Base-by-base conservation (phyloP, 2,888 invertebrate genomes). In the Plutella xylostella region DNA sequence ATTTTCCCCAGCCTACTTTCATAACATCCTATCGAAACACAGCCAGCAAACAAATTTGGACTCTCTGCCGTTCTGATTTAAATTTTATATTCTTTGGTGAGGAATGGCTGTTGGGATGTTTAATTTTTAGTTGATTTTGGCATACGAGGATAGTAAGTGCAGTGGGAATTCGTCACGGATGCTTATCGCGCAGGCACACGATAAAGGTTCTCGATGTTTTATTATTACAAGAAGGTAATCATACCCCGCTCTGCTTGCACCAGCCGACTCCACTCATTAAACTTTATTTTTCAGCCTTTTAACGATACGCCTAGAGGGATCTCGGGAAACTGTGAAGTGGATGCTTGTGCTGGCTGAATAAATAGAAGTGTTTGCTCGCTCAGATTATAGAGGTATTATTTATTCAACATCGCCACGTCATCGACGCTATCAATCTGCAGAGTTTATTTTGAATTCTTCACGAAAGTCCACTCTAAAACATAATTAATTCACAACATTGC, bases 111-210 rank as follows among this genome's bases (percentile, higher is more conserved):
- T n/a, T n/a, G n/a, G n/a, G n/a, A n/a, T n/a, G n/a, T 42, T 54
- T 34, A 14, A 46, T 49, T 60, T 53, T 60, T n/a, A 35, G 5
- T 47, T 54, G 45, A 48, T 46, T 50, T 51, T 47, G 55, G 54
- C 58, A 58, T 58, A 55, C 62, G 54, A 55, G 61, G 57, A 60
- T 62, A 65, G 62, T 62, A 49, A 54, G 69, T 72, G 70, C 74
- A 77, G 70, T 74, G 79, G 72, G 64, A 79, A 82, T 82, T 80
- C 79, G 82, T 82, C 80, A 79, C 79, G 80, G 79, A 71, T 77
- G 75, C 72, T 82, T 83, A 82, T 82, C 82, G 77, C 68, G 65
- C 59, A 71, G 66, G 71, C 76, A 72, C 63, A 65, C 75, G 79
- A 79, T 82, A 79, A 77, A 79, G 68, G 70, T 56, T 71, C 73